Conservation (phyloP, 2,888 invertebrate species). For the Cactoblastis cactorum region DNA sequence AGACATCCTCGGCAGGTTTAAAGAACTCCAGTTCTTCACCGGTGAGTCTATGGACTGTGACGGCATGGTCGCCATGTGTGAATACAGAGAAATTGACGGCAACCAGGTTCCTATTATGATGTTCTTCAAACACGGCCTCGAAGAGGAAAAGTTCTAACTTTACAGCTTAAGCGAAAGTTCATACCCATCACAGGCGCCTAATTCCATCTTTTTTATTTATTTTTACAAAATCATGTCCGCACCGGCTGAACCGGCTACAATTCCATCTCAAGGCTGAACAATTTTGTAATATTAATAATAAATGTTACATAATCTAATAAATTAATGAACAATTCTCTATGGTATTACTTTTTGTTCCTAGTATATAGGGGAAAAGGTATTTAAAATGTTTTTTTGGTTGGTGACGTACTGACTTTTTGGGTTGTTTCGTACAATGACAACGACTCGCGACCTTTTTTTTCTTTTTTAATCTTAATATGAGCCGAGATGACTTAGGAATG, state of each 20-base stretch:
- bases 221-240: constrained; percentile 70
- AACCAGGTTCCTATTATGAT: constrained; percentile 91
- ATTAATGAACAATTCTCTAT: constrained; percentile 57
- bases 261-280: constrained; percentile 74
- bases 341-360: constrained; percentile 12
- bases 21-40: constrained; percentile 94
- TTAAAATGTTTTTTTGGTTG: no score
- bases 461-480: no score
- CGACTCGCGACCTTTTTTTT: no score
- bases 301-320: constrained; percentile 69
- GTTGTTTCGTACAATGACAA: no score
- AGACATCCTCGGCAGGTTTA: constrained; percentile 92
- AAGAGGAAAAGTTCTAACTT: constrained; percentile 94
- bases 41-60: constrained; percentile 97
- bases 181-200: constrained; percentile 56
- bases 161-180: constrained; percentile 51
- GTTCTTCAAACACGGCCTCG: constrained; percentile 97
- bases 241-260: constrained; percentile 58
- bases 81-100: constrained; percentile 94
- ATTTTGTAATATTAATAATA: constrained; percentile 63
- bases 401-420: no score
- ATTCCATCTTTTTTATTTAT: constrained; percentile 67
- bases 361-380: no score
- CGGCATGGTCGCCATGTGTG: constrained; percentile 95
- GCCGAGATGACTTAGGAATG: no score